phyloP scores from a whole-genome alignment of 2,797 vertebrate genomes.

The Sebastiscus tertius region DNA sequence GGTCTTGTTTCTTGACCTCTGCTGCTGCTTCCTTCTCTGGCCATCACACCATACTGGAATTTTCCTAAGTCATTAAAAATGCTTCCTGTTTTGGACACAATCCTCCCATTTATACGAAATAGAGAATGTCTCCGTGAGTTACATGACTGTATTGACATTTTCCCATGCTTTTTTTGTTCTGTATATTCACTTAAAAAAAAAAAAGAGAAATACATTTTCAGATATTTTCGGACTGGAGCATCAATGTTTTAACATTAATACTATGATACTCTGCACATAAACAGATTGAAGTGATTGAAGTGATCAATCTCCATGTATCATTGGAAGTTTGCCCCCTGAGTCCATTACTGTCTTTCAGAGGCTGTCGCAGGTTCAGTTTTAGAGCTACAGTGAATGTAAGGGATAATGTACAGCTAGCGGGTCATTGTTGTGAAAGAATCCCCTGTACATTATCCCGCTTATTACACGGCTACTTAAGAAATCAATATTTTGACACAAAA shows the following conservation, averaged over 20 bases:
- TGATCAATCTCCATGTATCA: background rate
- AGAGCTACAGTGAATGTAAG: too few species aligned
- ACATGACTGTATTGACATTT: slow-evolving; percentile 11
- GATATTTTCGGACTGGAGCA: background rate
- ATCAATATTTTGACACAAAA: too few species aligned
- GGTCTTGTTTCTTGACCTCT: slow-evolving; percentile 11
- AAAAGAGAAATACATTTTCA: background rate
- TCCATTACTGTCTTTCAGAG: too few species aligned
- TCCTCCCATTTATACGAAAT: slow-evolving; percentile 38
- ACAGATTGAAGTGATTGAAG: background rate
- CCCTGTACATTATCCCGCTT: too few species aligned
- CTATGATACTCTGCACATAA: background rate
- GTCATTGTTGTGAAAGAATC: too few species aligned
- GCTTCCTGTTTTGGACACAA: slow-evolving; percentile 38
- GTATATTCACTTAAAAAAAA: background rate
- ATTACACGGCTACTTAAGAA: too few species aligned
- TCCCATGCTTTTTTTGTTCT: background rate
- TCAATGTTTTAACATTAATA: background rate
- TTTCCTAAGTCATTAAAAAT: slow-evolving; percentile 51
- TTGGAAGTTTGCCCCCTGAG: too few species aligned
- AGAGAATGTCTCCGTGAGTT: background rate
- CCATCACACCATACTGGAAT: slow-evolving; percentile 32
- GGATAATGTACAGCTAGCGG: too few species aligned
- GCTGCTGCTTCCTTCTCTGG: slow-evolving; percentile 16
- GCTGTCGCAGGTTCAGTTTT: too few species aligned